Evolutionary conservation across 2,888 invertebrate genomes (phyloP), one percentile per base, ranked within the genome.

Genomic region (Entomobrya multifasciata): DNA sequence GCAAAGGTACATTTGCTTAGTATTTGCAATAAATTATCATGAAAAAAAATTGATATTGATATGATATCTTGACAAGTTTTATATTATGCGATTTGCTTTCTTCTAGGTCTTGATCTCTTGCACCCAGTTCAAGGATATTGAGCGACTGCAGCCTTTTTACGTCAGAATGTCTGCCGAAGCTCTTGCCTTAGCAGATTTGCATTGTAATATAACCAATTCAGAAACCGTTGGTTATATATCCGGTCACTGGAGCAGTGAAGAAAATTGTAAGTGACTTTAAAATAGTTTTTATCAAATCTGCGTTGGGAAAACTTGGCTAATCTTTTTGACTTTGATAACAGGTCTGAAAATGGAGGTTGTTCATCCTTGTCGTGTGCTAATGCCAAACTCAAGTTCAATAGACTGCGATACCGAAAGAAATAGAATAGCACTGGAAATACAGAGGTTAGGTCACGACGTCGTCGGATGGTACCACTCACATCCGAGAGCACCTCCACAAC

Each of bases 151-250:
- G 93, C 98, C 98, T 13, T 98, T 98, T 92, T 93, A 96, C 80
- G 95, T 98, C 6, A 87, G 87, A 87, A 87, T 87, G 83, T 87
- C 84, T 79, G 84, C 80, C 62, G 77, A 83, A 72, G 88, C 90
- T 41, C 87, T 91, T 77, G 90, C 90, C 57, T 81, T 91, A 62
- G 90, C 90, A 72, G 98, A 98, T 93, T 96, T 98, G 91, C 98
- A 98, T 92, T 97, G 97, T 92, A 98, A 98, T 93, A 94, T 98
- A 91, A 97, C 96, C n/a, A 96, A 96, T 92, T 96, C 96, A 91
- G 98, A 98, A 94, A 97, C 98, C 15, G 97, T 97, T 92, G 99
- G 99, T n/a, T 99, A 98, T 92, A 93, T 99, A 76, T 98, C 96
- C 76, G 98, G 99, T 3, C 96, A 96, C 85, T 99, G 98, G 98